These are phyloP conservation scores for Taurulus bubalis DNA, from an alignment of 2,113 vertebrate species.

Conservation along the genomic window DNA sequence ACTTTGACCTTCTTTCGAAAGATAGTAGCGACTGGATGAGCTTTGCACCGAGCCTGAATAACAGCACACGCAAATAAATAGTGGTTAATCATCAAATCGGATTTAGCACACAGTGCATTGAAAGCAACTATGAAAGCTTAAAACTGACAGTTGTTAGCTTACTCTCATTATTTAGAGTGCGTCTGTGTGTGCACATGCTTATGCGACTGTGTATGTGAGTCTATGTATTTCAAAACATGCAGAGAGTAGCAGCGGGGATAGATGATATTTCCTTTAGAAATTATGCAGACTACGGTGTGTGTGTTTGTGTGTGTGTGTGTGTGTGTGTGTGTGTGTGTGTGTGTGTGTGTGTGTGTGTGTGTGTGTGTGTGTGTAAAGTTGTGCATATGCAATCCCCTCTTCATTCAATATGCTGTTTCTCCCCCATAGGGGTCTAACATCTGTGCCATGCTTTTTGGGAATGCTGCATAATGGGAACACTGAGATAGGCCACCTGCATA, in stretches of 20 bases:
- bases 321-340: constrained; percentile 2
- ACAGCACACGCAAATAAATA: constrained; percentile 26
- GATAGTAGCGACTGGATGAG: constrained; percentile 5
- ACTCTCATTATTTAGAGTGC: constrained; percentile 35
- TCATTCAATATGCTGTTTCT: constrained; percentile 40
- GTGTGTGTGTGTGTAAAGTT: constrained; percentile 27
- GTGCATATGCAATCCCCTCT: constrained; percentile 40
- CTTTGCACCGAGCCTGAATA: constrained; percentile 17
- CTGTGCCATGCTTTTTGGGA: constrained; percentile 57
- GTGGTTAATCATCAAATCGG: constrained; percentile 37
- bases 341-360: constrained; percentile 37
- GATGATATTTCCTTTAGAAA: constrained; percentile 44
- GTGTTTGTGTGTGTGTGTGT: constrained; percentile 15
- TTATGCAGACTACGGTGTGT: constrained; percentile 39
- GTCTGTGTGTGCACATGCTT: not conserved
- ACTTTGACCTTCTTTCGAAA: constrained; percentile 26
- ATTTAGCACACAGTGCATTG: not conserved
- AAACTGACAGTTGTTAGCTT: constrained; percentile 22
- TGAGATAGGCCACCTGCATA: constrained; percentile 67
- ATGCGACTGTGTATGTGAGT: constrained; percentile 8
- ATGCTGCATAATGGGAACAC: constrained; percentile 63
- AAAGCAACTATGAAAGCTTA: constrained; percentile 26
- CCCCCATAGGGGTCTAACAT: constrained; percentile 59
- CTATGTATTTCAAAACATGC: constrained; percentile 29
- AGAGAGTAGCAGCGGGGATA: constrained; percentile 36